phyloP scores from a whole-genome alignment of 2,113 vertebrate species.

The Cyrtonyx montezumae region DNA sequence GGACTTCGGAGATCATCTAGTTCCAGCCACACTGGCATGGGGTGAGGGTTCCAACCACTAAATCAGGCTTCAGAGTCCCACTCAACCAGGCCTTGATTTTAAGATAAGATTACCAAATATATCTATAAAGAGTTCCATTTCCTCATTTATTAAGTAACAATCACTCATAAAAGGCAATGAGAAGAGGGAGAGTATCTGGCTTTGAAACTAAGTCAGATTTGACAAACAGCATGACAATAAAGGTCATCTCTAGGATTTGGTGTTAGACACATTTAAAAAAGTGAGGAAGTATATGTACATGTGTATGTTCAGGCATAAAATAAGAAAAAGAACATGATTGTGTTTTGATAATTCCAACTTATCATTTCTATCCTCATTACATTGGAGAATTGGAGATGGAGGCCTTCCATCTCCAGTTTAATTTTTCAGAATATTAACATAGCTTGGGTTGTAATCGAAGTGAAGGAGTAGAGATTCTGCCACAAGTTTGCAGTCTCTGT shows the following conservation, averaged over 20 bases:
- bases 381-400: background rate
- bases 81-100: no score
- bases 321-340: background rate
- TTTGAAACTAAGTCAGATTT: background rate
- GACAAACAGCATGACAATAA: background rate
- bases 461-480: background rate
- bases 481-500: background rate
- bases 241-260: background rate
- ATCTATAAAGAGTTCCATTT: background rate
- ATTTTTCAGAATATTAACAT: background rate
- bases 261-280: background rate
- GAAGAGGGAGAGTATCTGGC: background rate
- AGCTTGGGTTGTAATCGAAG: background rate
- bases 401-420: background rate
- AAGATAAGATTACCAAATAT: background rate
- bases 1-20: no score
- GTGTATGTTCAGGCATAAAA: background rate
- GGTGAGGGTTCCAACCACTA: no score
- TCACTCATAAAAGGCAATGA: background rate
- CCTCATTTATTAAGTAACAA: background rate
- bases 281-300: no score
- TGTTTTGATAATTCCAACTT: background rate
- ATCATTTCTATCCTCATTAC: background rate
- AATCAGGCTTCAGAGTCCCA: no score
- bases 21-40: no score